Evolutionary conservation across 2,113 vertebrate genomes (phyloP), one percentile per base, ranked within the genome.

Genomic region (Picathartes gymnocephalus): DNA sequence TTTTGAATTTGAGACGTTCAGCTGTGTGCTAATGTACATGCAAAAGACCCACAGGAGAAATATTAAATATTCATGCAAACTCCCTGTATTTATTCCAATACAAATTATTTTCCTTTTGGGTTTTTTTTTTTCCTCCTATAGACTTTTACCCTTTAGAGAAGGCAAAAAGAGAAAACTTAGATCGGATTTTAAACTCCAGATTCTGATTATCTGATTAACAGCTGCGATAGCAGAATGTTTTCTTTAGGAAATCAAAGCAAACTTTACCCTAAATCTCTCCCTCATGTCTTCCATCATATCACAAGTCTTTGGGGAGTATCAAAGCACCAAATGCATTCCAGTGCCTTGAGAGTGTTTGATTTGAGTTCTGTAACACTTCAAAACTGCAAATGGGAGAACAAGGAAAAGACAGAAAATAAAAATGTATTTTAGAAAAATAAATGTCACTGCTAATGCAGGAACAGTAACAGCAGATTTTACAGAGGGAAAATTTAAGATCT

Each of bases 231-330:
- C 1, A 90, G 70, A 85, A 81, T 81, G 73, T 86, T 89, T 95
- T 94, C 82, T 81, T 93, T 57, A 81, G 86, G 65, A 90, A 89
- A 92, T 48, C 77, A 90, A 92, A 95, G 81, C 50, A 77, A 94
- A 93, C 54, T 81, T 70, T 48, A 57, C 51, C 15, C 80, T 76
- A 70, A 93, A 73, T 64, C 47, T 62, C 85, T 68, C 84, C 93
- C 83, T 93, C 48, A 65, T 86, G 86, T 77, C 81, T 85, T 72
- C 64, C 78, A 93, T 72, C 57, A 44, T 71, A 85, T 80, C 47
- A 31, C 62, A 94, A 85, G 50, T 95, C 89, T 79, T 85, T 33
- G 66, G 60, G 62, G 69, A 74, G 62, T 86, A 88, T 80, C 66
- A 88, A 64, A 93, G 65, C 56, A 84, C 54, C 64, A 76, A 82